Base-by-base conservation (phyloP, 1,140 invertebrate genomes). In the Zaprionus kolodkinae region DNA sequence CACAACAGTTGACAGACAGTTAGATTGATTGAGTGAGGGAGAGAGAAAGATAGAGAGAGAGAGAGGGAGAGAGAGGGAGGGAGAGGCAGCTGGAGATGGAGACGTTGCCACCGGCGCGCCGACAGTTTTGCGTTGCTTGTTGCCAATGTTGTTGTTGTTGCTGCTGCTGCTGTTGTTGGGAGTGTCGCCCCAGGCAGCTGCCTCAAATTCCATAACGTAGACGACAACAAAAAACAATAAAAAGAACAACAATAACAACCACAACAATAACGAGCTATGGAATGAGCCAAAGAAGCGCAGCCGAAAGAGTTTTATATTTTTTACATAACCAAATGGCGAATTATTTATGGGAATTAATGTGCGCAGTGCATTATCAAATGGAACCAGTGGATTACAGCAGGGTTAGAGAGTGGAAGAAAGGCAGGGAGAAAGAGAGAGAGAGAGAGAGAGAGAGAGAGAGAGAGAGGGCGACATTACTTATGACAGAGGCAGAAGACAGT, bases 281-380 rank as follows among this genome's bases (percentile, higher is more conserved):
- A 11, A 38, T 13, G 55, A 57, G 48, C 45, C 12, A 55, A 27
- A 67, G 64, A 52, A 69, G 56, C 45, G 35, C 54, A 38, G 36
- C 15, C 59, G 11, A 65, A 52, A 68, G 67, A 79, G 66, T 68
- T 67, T 83, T 73, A 86, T 86, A 82, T 68, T 67, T 83, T 73
- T 85, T 86, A 87, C 76, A 82, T 86, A 86, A 86, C 79, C 82
- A 57, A 76, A 59, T 64, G 72, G 72, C 72, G 27, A 73, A 82
- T 82, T 86, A 77, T 86, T 86, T 82, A 82, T 86, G 83, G 72
- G 76, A 76, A 71, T 82, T 87, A 79, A 59, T 25, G 72, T 79
- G 72, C 72, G 79, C 43, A 68, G 62, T 87, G 82, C 82, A 86
- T 79, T 77, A 79, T 79, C 79, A 84, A 84, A 77, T 79, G 68